A percentile compares a stretch with the other conserved stretches of the same genome.
These are phyloP conservation scores for Lithophane semibrunnea DNA, from an alignment of 2,888 invertebrate genomes.

Conservation along the genomic window DNA sequence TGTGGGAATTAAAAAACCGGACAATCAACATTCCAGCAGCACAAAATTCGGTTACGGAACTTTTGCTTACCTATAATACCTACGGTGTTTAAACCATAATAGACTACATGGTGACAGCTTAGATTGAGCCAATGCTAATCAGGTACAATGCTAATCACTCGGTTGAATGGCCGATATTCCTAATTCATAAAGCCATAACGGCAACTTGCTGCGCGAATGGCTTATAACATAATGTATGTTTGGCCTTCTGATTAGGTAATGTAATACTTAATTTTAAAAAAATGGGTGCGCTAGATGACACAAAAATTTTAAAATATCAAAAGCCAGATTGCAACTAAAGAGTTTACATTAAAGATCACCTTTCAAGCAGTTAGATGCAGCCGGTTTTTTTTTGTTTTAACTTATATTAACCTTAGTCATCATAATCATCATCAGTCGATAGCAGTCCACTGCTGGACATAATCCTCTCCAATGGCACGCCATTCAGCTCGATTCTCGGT, in stretches of 20 bases:
- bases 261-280: neutral
- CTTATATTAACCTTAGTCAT: no score
- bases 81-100: neutral
- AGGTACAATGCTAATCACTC: slow-evolving; percentile 20
- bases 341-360: neutral
- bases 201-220: neutral
- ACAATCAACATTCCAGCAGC: neutral
- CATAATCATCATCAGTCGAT: no score
- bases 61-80: neutral
- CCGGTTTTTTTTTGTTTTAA: neutral
- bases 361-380: no score
- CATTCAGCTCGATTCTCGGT: no score
- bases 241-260: slow-evolving; percentile 1
- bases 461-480: no score
- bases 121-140: slow-evolving; percentile 26
- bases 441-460: no score
- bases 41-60: neutral
- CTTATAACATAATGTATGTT: neutral
- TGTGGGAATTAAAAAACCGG: neutral
- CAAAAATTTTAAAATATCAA: neutral
- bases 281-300: neutral
- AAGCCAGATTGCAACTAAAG: neutral
- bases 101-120: slow-evolving; percentile 14
- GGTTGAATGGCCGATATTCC: slow-evolving; percentile 19
- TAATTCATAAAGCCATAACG: slow-evolving; percentile 24